Conservation (phyloP, 2,797 vertebrate species). For the Phrynocephalus vlangalii region DNA sequence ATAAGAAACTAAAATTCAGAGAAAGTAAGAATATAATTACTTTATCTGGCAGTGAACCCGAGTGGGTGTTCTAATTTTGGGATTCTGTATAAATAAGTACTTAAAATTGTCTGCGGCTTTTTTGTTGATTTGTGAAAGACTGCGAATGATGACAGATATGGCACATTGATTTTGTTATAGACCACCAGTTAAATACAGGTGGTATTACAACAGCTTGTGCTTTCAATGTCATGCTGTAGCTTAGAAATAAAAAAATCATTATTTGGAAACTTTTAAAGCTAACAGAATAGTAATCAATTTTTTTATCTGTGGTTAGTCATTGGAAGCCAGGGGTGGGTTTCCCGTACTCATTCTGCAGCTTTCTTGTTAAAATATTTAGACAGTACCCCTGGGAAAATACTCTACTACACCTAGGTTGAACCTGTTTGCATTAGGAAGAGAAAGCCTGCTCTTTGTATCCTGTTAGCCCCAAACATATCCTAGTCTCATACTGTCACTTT, state of each 20-base stretch:
- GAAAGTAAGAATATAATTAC: constrained; percentile 11
- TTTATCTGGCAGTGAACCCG: constrained; percentile 37
- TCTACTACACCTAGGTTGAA: constrained; percentile 60
- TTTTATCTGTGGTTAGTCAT: constrained; percentile 62
- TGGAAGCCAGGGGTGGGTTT: constrained; percentile 63
- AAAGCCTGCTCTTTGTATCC: constrained; percentile 65
- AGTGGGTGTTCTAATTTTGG: constrained; percentile 41
- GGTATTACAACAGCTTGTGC: constrained; percentile 44
- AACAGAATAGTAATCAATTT: constrained; percentile 67
- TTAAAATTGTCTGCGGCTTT: constrained; percentile 54
- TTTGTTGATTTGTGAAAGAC: constrained; percentile 33
- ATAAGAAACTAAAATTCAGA: neutral
- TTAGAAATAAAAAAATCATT: constrained; percentile 63
- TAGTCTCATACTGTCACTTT: constrained; percentile 53
- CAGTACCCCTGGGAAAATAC: constrained; percentile 51
- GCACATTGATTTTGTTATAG: constrained; percentile 51
- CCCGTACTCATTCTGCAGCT: constrained; percentile 52
- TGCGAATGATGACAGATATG: constrained; percentile 52
- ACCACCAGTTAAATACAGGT: constrained; percentile 39
- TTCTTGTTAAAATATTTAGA: constrained; percentile 74
- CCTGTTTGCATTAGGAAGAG: constrained; percentile 73
- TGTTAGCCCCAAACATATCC: constrained; percentile 67
- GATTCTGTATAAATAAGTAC: constrained; percentile 43
- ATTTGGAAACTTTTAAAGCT: constrained; percentile 69
- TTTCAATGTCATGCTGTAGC: constrained; percentile 55